These are phyloP conservation scores for Heterohyrax brucei DNA, from an alignment of 2,797 vertebrate genomes.

Conservation along the genomic window DNA sequence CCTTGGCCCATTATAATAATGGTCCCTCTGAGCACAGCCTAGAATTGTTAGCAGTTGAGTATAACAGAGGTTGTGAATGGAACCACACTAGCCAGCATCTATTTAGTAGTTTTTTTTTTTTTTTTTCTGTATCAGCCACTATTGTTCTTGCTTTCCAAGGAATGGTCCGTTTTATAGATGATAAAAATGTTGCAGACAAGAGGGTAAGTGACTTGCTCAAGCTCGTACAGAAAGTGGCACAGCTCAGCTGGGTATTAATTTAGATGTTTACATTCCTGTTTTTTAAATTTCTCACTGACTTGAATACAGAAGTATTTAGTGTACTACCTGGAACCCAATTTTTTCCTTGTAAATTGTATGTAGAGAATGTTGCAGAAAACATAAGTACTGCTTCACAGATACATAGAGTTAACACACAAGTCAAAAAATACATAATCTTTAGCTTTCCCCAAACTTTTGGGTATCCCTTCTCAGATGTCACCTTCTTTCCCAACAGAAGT, in stretches of 20 bases:
- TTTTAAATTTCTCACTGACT: not conserved
- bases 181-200: not conserved
- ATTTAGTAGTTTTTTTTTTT: not conserved
- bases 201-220: not conserved
- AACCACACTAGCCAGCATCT: not conserved
- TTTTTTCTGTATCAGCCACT: not conserved
- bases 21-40: not conserved
- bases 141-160: not conserved
- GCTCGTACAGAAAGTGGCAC: not conserved
- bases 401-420: not conserved
- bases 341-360: not conserved
- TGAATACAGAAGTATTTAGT: not conserved
- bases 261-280: not conserved
- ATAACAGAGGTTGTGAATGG: not conserved
- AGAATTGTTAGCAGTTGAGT: not conserved
- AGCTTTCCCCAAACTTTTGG: not conserved
- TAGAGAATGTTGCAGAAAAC: not conserved
- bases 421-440: not conserved
- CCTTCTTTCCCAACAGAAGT: not conserved
- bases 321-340: not conserved
- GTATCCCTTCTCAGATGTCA: not conserved
- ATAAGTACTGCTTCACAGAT: not conserved
- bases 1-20: not conserved
- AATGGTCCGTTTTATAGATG: not conserved
- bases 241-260: not conserved